A percentile compares a stretch with the other conserved stretches of the same genome.
Conservation (phyloP, 2,113 vertebrate genomes). For the Ictalurus punctatus region DNA sequence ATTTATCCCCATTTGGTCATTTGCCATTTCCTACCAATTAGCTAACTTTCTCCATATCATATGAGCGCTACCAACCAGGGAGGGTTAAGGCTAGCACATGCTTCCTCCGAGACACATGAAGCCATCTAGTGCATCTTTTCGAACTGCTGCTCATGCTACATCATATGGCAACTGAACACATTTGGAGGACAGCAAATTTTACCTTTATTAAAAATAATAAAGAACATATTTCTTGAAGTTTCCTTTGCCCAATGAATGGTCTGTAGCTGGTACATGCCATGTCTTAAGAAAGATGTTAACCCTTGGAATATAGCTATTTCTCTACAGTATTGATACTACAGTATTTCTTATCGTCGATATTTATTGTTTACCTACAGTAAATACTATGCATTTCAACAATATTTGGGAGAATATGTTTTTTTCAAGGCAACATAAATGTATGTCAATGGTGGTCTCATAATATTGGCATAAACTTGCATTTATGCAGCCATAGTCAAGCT, state of each 20-base stretch:
- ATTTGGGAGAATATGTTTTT: conserved; percentile 32
- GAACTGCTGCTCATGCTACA: neutral
- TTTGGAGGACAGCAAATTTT: neutral
- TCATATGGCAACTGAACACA: neutral
- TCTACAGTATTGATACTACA: neutral
- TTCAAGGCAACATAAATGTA: conserved; percentile 21
- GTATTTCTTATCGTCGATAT: neutral
- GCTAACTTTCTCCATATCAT: neutral
- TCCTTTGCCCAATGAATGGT: neutral
- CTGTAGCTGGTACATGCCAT: neutral
- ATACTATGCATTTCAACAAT: conserved; percentile 17
- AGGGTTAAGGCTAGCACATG: neutral
- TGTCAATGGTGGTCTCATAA: conserved; percentile 8
- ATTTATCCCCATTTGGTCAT: neutral
- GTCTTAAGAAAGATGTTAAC: neutral
- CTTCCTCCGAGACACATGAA: neutral
- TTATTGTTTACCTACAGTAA: neutral
- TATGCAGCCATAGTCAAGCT: conserved; percentile 17
- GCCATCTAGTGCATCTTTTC: neutral
- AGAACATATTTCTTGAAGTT: neutral
- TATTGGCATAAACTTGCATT: conserved; percentile 18
- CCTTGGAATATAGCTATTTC: neutral
- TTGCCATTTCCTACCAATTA: neutral
- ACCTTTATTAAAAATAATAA: neutral
- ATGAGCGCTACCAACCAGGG: neutral